Percentiles rank a stretch among this genome's conserved stretches.
Evolutionary conservation across 2,888 invertebrate species (phyloP).

Genomic region (Cetonia aurata): DNA sequence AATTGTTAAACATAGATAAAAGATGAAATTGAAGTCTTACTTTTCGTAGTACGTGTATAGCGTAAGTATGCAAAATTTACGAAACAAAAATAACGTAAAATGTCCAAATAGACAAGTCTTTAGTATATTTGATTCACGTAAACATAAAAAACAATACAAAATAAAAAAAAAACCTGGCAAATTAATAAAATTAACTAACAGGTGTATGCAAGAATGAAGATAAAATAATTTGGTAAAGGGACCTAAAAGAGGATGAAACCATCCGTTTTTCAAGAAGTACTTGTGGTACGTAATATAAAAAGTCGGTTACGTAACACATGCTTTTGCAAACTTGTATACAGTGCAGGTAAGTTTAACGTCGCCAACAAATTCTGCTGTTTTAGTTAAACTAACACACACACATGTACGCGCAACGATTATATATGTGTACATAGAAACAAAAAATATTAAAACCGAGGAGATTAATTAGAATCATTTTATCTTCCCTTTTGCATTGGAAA

Average conservation of each 20-base stretch:
- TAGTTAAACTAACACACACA: slow-evolving; percentile 11
- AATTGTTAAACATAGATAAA: slow-evolving; percentile 32
- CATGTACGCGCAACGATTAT: slow-evolving; percentile 5
- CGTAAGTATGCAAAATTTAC: slow-evolving; percentile 15
- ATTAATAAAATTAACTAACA: slow-evolving; percentile 39
- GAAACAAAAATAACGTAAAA: slow-evolving; percentile 38
- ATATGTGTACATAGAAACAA: slow-evolving; percentile 8
- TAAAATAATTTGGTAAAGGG: slow-evolving; percentile 34
- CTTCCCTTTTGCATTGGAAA: slow-evolving; percentile 39
- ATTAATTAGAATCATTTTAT: slow-evolving; percentile 35
- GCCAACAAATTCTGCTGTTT: no score
- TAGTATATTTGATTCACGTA: slow-evolving; percentile 43
- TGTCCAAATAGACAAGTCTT: slow-evolving; percentile 33
- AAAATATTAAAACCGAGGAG: slow-evolving; percentile 17
- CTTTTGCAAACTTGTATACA: background rate
- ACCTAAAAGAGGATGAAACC: background rate
- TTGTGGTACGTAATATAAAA: slow-evolving; percentile 10
- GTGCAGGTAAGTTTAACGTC: slow-evolving; percentile 8
- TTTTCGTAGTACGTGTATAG: background rate
- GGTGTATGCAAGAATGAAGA: slow-evolving; percentile 40
- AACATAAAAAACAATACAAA: slow-evolving; percentile 43
- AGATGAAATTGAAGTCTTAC: slow-evolving; percentile 11
- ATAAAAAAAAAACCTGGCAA: slow-evolving; percentile 42
- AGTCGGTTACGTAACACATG: background rate
- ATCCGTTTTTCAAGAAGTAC: slow-evolving; percentile 1